Evolutionary conservation across 2,113 vertebrate genomes (phyloP).

Genomic region (Nerophis lumbriciformis): DNA sequence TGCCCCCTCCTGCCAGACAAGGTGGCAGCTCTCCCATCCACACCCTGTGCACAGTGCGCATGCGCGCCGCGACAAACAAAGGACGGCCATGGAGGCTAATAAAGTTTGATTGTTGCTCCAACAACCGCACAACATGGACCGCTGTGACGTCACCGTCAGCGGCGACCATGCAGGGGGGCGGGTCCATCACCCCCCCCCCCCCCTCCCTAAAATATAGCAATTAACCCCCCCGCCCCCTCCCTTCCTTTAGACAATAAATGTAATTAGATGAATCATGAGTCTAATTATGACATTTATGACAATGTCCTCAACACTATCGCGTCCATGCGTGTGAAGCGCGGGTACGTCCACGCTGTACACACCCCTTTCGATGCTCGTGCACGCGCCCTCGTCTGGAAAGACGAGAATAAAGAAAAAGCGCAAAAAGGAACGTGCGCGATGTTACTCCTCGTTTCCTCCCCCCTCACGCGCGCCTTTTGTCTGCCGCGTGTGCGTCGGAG

Average conservation of each 20-base stretch:
- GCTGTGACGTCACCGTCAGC: not conserved
- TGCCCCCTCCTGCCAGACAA: slow-evolving; percentile 35
- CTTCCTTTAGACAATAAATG: no score
- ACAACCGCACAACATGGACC: not conserved
- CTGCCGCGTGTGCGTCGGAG: not conserved
- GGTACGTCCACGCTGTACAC: slow-evolving; percentile 50
- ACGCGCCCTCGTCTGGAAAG: slow-evolving; percentile 11
- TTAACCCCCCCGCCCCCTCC: no score
- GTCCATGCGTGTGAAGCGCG: slow-evolving; percentile 23
- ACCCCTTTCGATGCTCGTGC: slow-evolving; percentile 58
- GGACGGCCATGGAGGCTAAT: slow-evolving; percentile 37
- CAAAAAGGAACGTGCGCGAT: no score
- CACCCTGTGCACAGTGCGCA: slow-evolving; percentile 73
- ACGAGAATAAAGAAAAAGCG: not conserved
- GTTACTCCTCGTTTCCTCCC: no score
- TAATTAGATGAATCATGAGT: no score
- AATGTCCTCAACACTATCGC: not conserved
- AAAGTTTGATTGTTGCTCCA: slow-evolving; percentile 29
- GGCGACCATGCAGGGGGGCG: not conserved
- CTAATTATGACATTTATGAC: not conserved
- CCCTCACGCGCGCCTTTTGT: not conserved
- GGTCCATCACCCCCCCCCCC: not conserved
- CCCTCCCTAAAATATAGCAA: no score
- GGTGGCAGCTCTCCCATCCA: slow-evolving; percentile 65
- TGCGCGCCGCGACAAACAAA: slow-evolving; percentile 72